These are phyloP conservation scores for Morpho achilles DNA, from an alignment of 2,888 invertebrate genomes.

Conservation along the genomic window DNA sequence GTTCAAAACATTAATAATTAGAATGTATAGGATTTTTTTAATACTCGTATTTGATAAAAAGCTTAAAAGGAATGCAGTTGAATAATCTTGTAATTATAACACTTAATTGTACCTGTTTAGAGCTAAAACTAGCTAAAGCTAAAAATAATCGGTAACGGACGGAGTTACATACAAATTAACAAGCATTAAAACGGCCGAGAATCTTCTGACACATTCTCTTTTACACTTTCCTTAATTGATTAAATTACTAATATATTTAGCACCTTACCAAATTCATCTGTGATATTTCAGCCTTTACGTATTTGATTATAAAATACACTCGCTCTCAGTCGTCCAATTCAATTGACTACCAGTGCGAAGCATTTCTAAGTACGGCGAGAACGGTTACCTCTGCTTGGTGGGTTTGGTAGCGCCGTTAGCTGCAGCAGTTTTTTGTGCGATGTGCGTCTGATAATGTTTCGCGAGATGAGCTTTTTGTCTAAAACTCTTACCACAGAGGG, in stretches of 20 bases:
- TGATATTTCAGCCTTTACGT: constrained; percentile 75
- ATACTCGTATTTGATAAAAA: constrained; percentile 12
- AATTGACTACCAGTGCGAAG: constrained; percentile 61
- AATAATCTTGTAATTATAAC: constrained; percentile 47
- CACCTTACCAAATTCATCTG: constrained; percentile 76
- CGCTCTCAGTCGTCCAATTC: constrained; percentile 58
- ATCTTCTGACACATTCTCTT: constrained; percentile 43
- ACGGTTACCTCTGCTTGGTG: constrained; percentile 73
- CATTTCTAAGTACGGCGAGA: constrained; percentile 26
- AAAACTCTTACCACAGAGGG: constrained; percentile 95
- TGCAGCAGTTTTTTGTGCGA: constrained; percentile 88
- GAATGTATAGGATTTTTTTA: constrained; percentile 14
- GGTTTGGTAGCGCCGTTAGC: constrained; percentile 82
- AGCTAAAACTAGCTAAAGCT: constrained; percentile 59
- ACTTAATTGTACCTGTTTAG: constrained; percentile 57
- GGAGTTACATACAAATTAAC: constrained; percentile 75
- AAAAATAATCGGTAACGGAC: constrained; percentile 76
- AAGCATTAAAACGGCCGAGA: constrained; percentile 61
- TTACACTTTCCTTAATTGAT: constrained; percentile 57
- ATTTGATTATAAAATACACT: constrained; percentile 56
- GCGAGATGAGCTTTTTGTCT: constrained; percentile 95
- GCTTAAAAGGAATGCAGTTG: constrained; percentile 45
- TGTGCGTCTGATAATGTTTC: constrained; percentile 95
- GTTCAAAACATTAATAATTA: neutral
- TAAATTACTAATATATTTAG: constrained; percentile 68